Evolutionary conservation across 2,113 vertebrate species (phyloP).

Genomic region (Notiomystis cincta): DNA sequence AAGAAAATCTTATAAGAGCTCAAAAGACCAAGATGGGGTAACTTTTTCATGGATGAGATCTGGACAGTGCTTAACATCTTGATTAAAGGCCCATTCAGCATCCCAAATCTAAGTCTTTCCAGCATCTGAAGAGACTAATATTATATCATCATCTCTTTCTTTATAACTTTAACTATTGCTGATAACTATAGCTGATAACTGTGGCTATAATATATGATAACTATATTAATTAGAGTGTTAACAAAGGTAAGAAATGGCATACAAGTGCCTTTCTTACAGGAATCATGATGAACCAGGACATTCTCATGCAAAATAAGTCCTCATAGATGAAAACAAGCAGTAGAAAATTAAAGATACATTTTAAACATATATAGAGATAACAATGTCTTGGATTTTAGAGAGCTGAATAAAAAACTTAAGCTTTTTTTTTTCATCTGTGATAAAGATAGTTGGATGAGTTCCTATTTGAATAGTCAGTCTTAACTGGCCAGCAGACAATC

Average conservation of each 20-base stretch:
- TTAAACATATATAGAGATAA: fast-evolving
- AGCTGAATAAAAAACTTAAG: background rate
- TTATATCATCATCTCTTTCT: background rate
- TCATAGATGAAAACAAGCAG: background rate
- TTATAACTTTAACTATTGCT: background rate
- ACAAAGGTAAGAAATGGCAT: background rate
- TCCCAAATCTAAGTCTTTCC: background rate
- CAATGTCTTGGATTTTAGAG: background rate
- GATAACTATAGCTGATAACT: background rate
- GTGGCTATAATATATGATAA: background rate
- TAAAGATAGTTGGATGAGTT: background rate
- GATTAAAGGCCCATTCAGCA: background rate
- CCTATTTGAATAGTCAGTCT: background rate
- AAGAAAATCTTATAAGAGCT: background rate
- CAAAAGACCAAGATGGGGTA: background rate
- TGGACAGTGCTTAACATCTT: fast-evolving
- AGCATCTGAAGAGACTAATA: background rate
- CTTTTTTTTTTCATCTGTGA: background rate
- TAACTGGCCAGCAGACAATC: background rate
- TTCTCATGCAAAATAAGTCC: background rate
- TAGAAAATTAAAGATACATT: background rate
- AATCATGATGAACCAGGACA: background rate
- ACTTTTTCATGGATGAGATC: background rate
- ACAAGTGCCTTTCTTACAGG: background rate
- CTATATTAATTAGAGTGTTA: background rate